Evolutionary conservation across 2,888 invertebrate species (phyloP).

Genomic region (Mesopsocus fuscifrons): DNA sequence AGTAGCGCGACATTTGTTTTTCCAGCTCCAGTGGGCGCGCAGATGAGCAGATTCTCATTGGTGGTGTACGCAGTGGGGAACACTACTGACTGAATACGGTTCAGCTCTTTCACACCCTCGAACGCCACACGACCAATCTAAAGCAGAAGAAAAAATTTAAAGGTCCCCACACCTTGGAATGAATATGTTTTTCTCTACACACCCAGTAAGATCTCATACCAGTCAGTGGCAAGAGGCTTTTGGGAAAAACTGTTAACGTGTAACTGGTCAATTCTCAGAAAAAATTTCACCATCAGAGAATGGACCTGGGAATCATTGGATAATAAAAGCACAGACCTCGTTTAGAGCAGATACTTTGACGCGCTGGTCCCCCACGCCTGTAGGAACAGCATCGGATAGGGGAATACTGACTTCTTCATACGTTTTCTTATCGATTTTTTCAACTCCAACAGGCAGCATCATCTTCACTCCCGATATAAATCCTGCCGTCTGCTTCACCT

Average conservation of each 20-base stretch:
- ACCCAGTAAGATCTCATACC: conserved; percentile 7
- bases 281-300: too few species aligned
- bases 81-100: conserved; percentile 90
- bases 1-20: conserved; percentile 97
- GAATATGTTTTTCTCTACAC: too few species aligned
- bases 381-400: conserved; percentile 37
- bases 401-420: conserved; percentile 80
- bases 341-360: conserved; percentile 43
- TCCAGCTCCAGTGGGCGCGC: conserved; percentile 97
- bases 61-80: conserved; percentile 88
- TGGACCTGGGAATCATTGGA: too few species aligned
- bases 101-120: conserved; percentile 64
- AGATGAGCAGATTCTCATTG: conserved; percentile 92
- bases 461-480: conserved; percentile 64
- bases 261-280: too few species aligned
- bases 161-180: too few species aligned
- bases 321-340: conserved; percentile 31
- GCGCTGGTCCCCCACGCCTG: conserved; percentile 38
- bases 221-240: conserved; percentile 1
- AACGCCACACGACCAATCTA: conserved; percentile 81
- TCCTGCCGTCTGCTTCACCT: conserved; percentile 26
- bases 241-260: conserved; percentile 8
- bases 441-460: conserved; percentile 58
- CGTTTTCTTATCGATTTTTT: conserved; percentile 46
- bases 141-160: conserved; percentile 24